These are phyloP conservation scores for Stomorhina lunata DNA, from an alignment of 2,888 invertebrate genomes.

Conservation along the genomic window DNA sequence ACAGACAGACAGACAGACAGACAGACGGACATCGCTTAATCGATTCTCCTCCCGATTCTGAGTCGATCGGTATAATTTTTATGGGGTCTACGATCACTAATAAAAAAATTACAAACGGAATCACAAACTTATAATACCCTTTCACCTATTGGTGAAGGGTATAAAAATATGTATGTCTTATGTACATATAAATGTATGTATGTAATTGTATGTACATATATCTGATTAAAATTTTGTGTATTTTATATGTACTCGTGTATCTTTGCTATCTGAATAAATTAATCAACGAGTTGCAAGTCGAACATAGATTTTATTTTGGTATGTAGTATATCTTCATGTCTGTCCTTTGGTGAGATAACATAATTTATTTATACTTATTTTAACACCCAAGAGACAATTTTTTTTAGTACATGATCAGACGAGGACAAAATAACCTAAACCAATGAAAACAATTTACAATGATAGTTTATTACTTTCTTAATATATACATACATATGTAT, in stretches of 20 bases:
- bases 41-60: too few relatives aligned
- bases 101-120: too few relatives aligned
- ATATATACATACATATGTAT: background rate
- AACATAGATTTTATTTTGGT: conserved; percentile 59
- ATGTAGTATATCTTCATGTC: conserved; percentile 61
- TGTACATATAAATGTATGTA: background rate
- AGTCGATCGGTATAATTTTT: too few relatives aligned
- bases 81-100: too few relatives aligned
- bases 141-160: too few relatives aligned
- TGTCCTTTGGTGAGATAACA: conserved; percentile 58
- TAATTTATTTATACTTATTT: conserved; percentile 53
- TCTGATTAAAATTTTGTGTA: conserved; percentile 20
- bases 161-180: background rate
- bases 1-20: too few relatives aligned
- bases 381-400: conserved; percentile 62
- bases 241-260: conserved; percentile 40
- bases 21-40: too few relatives aligned
- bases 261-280: conserved; percentile 57
- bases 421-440: conserved; percentile 25
- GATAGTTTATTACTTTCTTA: background rate
- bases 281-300: conserved; percentile 58
- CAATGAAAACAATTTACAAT: conserved; percentile 1
- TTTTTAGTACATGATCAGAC: conserved; percentile 53
- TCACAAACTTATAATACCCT: too few relatives aligned
- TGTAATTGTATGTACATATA: background rate